These are phyloP conservation scores for Crioceris asparagi DNA, from an alignment of 2,888 invertebrate genomes.

Conservation along the genomic window DNA sequence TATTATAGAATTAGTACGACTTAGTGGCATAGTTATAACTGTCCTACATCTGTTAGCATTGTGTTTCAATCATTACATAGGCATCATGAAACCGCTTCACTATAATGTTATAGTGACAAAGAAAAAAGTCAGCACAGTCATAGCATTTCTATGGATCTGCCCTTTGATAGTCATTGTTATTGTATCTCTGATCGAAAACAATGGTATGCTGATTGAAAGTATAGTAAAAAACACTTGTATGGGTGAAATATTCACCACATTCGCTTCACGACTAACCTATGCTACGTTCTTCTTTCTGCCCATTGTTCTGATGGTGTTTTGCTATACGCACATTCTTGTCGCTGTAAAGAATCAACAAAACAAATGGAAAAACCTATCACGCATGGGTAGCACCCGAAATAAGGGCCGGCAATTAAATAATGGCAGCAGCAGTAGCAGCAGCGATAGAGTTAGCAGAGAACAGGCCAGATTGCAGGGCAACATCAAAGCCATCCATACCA, in stretches of 20 bases:
- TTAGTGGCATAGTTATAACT: conserved; percentile 50
- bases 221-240: conserved; percentile 17
- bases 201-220: conserved; percentile 34
- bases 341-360: conserved; percentile 46
- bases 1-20: conserved; percentile 39
- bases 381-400: conserved; percentile 33
- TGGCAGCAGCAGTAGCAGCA: conserved; percentile 9
- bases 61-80: conserved; percentile 56
- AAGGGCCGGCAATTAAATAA: conserved; percentile 17
- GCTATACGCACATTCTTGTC: conserved; percentile 49
- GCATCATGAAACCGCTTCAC: conserved; percentile 49
- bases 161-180: conserved; percentile 32
- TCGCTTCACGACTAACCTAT: conserved; percentile 41
- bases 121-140: conserved; percentile 40
- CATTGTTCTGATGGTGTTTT: conserved; percentile 46
- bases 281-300: conserved; percentile 47
- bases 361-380: conserved; percentile 37
- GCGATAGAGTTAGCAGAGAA: conserved; percentile 24
- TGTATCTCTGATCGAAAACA: conserved; percentile 42
- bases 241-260: conserved; percentile 21
- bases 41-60: conserved; percentile 52
- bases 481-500: conserved; percentile 49
- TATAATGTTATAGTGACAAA: conserved; percentile 50
- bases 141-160: conserved; percentile 45
- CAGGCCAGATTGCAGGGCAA: conserved; percentile 38